phyloP scores from a whole-genome alignment of 2,888 invertebrate species.

The Drosophila meridiana region DNA sequence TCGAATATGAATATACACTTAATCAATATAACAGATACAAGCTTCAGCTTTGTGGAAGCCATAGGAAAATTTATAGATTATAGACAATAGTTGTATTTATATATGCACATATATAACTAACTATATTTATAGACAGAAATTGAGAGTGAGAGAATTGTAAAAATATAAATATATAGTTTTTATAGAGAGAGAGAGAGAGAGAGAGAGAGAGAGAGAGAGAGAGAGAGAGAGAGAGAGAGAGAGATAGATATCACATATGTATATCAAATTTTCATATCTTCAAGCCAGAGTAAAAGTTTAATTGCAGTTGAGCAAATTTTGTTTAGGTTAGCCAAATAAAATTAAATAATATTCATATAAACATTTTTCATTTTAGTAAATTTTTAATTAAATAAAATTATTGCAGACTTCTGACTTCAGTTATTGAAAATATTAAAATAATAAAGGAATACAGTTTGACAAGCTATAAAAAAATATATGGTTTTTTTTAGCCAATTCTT shows the following conservation, averaged over 20 bases:
- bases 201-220: neutral
- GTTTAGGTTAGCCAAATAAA: neutral
- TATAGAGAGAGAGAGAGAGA: neutral
- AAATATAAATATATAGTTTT: too few species aligned
- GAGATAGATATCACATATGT: neutral
- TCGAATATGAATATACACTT: constrained; percentile 1
- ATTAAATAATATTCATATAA: neutral
- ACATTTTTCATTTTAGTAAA: too few species aligned
- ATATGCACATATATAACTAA: too few species aligned
- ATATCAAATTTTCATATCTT: neutral
- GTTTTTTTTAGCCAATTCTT: too few species aligned
- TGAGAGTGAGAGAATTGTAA: too few species aligned
- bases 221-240: neutral
- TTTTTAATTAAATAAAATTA: too few species aligned
- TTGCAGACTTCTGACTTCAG: too few species aligned
- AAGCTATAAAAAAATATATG: too few species aligned
- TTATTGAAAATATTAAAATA: too few species aligned
- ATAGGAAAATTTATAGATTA: neutral
- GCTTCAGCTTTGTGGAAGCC: neutral
- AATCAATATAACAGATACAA: neutral
- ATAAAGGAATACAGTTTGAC: too few species aligned
- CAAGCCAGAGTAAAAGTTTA: neutral
- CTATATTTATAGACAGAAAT: too few species aligned
- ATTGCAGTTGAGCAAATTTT: neutral
- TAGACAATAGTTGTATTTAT: neutral